These are phyloP conservation scores for Numenius arquata DNA, from an alignment of 2,113 vertebrate genomes.

Conservation along the genomic window DNA sequence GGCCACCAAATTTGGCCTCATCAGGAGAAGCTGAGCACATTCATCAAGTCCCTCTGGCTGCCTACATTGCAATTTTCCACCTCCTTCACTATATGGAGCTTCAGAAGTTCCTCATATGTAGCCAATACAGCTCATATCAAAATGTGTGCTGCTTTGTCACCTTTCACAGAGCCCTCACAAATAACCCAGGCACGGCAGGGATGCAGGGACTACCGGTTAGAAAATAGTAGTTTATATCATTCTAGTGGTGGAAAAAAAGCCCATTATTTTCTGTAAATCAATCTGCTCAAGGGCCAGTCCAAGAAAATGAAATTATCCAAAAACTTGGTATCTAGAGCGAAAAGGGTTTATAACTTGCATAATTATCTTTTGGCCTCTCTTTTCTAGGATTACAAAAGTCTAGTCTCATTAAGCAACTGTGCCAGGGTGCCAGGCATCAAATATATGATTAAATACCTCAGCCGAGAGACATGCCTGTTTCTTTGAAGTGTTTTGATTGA, in stretches of 20 bases:
- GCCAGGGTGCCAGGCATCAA: background rate
- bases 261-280: background rate
- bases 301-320: background rate
- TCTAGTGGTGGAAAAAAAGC: background rate
- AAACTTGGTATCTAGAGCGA: background rate
- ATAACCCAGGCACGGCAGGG: background rate
- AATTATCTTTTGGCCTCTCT: background rate
- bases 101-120: background rate
- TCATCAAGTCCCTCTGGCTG: background rate
- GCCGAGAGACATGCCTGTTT: background rate
- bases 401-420: background rate
- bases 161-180: background rate
- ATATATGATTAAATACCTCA: background rate
- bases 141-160: background rate
- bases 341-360: background rate
- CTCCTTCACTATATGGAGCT: background rate
- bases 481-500: slow-evolving; percentile 10
- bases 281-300: background rate
- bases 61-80: background rate
- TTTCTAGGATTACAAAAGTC: background rate
- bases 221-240: background rate
- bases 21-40: background rate
- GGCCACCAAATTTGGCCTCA: background rate
- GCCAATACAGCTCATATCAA: background rate
- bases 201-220: background rate